phyloP scores from a whole-genome alignment of 2,113 vertebrate genomes.

The Herpetotheres cachinnans region DNA sequence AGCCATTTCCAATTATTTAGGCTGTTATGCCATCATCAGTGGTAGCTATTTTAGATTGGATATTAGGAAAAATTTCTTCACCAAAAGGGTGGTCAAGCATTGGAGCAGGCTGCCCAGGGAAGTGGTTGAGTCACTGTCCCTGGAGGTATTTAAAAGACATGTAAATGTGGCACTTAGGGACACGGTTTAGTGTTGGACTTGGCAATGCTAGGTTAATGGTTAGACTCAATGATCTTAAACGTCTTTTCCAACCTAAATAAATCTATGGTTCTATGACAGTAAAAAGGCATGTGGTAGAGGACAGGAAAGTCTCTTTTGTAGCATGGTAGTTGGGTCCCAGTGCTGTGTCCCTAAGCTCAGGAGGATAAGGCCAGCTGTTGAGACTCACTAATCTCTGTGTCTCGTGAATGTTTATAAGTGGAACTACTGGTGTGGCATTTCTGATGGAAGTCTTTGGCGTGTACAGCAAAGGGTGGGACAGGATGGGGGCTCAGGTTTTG shows the following conservation, averaged over 20 bases:
- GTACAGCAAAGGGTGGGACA: neutral
- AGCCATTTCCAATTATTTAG: neutral
- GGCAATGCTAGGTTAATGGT: neutral
- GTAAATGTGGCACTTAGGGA: no score
- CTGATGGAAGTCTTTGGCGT: neutral
- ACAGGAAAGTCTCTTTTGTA: neutral
- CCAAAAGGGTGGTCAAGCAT: neutral
- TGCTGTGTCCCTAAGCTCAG: neutral
- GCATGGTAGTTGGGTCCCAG: neutral
- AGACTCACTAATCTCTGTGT: neutral
- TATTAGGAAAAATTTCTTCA: neutral
- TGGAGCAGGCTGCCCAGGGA: neutral
- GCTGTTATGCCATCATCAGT: neutral
- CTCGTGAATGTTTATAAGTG: neutral
- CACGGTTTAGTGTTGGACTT: neutral
- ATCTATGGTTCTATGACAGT: neutral
- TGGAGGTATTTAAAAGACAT: neutral
- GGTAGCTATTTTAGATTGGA: neutral
- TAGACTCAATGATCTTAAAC: neutral
- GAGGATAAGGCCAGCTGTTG: neutral
- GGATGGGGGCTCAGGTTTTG: neutral
- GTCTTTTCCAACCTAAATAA: neutral
- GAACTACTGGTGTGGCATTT: neutral
- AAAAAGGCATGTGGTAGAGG: neutral
- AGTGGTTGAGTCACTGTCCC: neutral